Evolutionary conservation across 2,888 invertebrate species (phyloP), one percentile per base, ranked within the genome.

Genomic region (Leucoptera coffeella): DNA sequence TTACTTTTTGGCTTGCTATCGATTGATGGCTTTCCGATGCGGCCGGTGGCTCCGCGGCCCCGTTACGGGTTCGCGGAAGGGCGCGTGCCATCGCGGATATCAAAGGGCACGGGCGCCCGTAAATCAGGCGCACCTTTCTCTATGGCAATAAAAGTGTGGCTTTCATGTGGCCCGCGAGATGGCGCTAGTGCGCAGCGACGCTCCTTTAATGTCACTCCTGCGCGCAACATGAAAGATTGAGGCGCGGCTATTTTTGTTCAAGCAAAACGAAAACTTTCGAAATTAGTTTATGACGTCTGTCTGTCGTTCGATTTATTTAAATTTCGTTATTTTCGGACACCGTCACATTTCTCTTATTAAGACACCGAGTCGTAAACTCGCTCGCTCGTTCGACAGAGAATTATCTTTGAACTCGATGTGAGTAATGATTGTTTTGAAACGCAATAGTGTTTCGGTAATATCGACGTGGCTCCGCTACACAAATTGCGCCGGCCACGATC

Each of bases 231-330:
- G 67, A 67, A 69, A 67, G 67, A 64, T 55, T 62, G 62, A n/a
- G n/a, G 61, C 54, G 60, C 45, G 45, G 57, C 64, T 69, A 67
- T 69, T 65, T 67, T 62, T 54, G 62, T 56, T 44, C 43, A 45
- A 55, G 56, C 60, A 65, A 67, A 65, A 67, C 55, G 64, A 65
- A 64, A 62, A 64, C 64, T 59, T 50, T 65, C 64, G 64, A 67
- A 69, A 67, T 67, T 65, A 64, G 64, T 69, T 67, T 69, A 69
- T 69, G 67, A 67, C 67, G 64, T 57, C 60, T 65, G 67, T 58
- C 64, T 60, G 62, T 60, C 61, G 62, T 67, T 69, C 67, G 67
- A 69, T 67, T 67, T 65, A 65, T 67, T 65, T 69, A 64, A 61
- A 65, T 64, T 65, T 57, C 59, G 65, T 62, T 67, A 65, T 65